phyloP scores from a whole-genome alignment of 1,140 invertebrate genomes.

The Amyelois transitella region DNA sequence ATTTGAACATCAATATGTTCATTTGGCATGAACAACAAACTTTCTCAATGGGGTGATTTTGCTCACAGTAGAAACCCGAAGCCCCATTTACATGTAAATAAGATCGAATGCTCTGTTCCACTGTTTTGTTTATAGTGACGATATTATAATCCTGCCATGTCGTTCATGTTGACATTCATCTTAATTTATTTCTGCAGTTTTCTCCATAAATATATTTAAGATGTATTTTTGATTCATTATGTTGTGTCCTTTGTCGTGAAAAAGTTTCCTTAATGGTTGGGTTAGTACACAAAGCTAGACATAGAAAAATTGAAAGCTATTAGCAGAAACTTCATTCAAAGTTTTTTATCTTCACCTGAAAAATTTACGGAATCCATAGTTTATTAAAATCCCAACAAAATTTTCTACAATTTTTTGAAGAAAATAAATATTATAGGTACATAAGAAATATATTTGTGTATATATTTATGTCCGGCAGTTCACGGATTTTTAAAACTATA shows the following conservation, averaged over 20 bases:
- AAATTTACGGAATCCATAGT: conserved; percentile 23
- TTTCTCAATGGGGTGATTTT: not conserved
- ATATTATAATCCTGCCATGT: no score
- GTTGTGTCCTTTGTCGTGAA: conserved; percentile 9
- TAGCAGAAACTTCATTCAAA: conserved; percentile 39
- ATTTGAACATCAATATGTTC: not conserved
- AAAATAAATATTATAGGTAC: conserved; percentile 12
- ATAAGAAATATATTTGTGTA: conserved; percentile 14
- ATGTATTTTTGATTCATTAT: not conserved
- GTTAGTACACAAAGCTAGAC: conserved; percentile 63
- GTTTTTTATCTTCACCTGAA: conserved; percentile 58
- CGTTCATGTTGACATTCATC: not conserved
- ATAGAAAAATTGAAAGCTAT: conserved; percentile 56
- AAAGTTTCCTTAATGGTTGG: conserved; percentile 49
- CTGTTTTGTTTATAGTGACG: not conserved
- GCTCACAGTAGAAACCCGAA: not conserved
- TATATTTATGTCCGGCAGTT: conserved; percentile 44
- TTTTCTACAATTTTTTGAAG: conserved; percentile 1
- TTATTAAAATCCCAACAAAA: conserved; percentile 5
- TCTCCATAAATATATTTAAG: not conserved
- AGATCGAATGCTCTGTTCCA: not conserved
- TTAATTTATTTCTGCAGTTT: not conserved
- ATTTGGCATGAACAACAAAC: not conserved
- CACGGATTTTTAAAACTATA: conserved; percentile 38
- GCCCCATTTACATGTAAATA: not conserved